Percentiles rank a stretch among this genome's conserved stretches.
These are phyloP conservation scores for Malurus elegans DNA, from an alignment of 2,113 vertebrate species.

Conservation along the genomic window DNA sequence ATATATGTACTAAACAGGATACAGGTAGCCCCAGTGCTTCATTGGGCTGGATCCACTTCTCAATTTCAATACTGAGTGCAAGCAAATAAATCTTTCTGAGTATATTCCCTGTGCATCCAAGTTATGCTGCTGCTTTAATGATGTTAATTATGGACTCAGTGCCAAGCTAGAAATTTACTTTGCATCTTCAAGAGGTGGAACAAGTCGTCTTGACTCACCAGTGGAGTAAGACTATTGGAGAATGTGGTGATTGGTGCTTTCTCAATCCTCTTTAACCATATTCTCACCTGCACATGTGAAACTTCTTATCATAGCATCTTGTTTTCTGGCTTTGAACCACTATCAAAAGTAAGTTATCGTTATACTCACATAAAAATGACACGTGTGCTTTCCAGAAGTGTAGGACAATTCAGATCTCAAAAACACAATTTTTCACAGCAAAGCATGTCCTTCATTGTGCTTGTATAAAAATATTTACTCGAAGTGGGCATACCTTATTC, in stretches of 20 bases:
- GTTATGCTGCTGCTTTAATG: not conserved
- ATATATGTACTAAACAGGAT: not conserved
- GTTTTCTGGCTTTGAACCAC: not conserved
- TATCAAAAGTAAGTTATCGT: not conserved
- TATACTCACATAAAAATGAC: not conserved
- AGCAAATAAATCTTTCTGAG: not conserved
- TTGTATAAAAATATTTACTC: not conserved
- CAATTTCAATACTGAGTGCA: not conserved
- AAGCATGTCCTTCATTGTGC: not conserved
- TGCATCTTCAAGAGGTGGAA: not conserved
- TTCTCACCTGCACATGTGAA: not conserved
- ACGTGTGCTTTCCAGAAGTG: not conserved
- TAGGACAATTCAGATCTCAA: not conserved
- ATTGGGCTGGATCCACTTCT: not conserved
- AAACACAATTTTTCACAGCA: not conserved
- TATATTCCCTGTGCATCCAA: not conserved
- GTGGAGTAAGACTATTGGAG: not conserved
- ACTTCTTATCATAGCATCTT: not conserved
- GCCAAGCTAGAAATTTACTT: not conserved
- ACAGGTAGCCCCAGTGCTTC: not conserved
- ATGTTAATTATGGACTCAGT: not conserved
- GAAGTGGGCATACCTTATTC: not conserved
- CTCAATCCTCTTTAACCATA: not conserved
- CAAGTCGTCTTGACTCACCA: not conserved
- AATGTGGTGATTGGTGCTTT: not conserved